Base-by-base conservation (phyloP, 2,888 invertebrate species). In the Drosophila testacea region DNA sequence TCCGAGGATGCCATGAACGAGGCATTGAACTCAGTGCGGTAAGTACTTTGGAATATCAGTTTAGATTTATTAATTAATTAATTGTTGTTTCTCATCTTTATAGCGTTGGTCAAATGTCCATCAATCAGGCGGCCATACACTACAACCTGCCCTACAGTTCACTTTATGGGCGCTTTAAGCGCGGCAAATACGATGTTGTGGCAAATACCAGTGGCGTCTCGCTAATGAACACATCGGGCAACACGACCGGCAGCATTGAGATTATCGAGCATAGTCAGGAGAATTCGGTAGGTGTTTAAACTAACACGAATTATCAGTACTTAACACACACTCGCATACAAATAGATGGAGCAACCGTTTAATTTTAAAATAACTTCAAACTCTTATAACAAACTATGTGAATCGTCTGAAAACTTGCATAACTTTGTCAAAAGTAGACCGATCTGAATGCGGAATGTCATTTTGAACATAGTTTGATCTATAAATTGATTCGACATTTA, bases 1-100 rank as follows among this genome's bases (percentile, higher is more conserved):
- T 96, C 97, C n/a, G 97, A 97, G 91, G 97, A 96, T 90, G 97
- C 97, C 32, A 97, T 97, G 97, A 96, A 96, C 27, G 97, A 97
- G 92, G 97, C 97, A 27, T 93, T 97, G 47, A 97, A 97, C 92
- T 96, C 97, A 76, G 97, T 97, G 78, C 95, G 96, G 96, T 96
- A 92, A 81, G 90, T 84, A 55, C 11, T 11, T 13, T 11, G 4
- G 5, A 7, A 6, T 28, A 27, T 5, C 3, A 11, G 9, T 39
- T 7, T 7, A 11, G 4, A 27, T 11, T 42, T 13, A 11, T n/a
- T 13, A 2, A 13, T 9, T 54, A 22, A n/a, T n/a, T 6, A 55
- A 27, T 38, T 30, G n/a, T 32, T 36, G 11, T 38, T n/a, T 36
- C 30, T 34, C 38, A 6, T 51, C 22, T 62, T 92, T 44, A 55